A percentile compares a stretch with the other conserved stretches of the same genome.
These are phyloP conservation scores for Nymphalis io DNA, from an alignment of 1,140 invertebrate genomes.

Conservation along the genomic window DNA sequence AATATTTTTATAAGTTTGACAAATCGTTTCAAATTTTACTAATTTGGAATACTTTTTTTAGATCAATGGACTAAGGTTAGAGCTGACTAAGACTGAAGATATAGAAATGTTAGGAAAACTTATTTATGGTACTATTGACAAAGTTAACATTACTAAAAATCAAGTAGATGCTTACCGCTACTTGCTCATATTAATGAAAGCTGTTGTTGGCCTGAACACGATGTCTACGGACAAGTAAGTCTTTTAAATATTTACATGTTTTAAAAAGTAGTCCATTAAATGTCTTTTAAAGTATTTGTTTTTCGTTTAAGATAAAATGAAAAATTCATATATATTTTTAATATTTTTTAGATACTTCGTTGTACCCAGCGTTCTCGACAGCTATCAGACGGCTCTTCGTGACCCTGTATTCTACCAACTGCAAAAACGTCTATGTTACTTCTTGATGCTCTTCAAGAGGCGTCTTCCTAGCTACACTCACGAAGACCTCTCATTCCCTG, in stretches of 20 bases:
- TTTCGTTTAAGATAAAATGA: not conserved
- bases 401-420: slow-evolving; percentile 86
- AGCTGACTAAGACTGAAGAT: slow-evolving; percentile 62
- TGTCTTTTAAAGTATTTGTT: too few species aligned
- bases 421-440: slow-evolving; percentile 82
- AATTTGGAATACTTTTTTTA: slow-evolving; percentile 35
- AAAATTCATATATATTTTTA: not conserved
- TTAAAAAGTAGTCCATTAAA: too few species aligned
- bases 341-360: slow-evolving; percentile 68
- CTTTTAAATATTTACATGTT: not conserved
- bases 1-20: not conserved
- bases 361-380: slow-evolving; percentile 80
- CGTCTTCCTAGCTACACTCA: slow-evolving; percentile 83
- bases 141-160: slow-evolving; percentile 40
- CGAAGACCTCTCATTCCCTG: slow-evolving; percentile 83
- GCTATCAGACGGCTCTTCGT: slow-evolving; percentile 83
- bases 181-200: slow-evolving; percentile 64
- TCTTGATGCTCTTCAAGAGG: slow-evolving; percentile 82
- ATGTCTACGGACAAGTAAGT: slow-evolving; percentile 62
- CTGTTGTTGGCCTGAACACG: slow-evolving; percentile 60
- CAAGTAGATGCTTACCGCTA: slow-evolving; percentile 63
- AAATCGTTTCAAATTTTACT: not conserved
- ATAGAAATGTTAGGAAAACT: slow-evolving; percentile 65
- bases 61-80: slow-evolving; percentile 62
- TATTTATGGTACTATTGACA: slow-evolving; percentile 63